Evolutionary conservation across 2,797 vertebrate genomes (phyloP).

Genomic region (Pteropus rufus): DNA sequence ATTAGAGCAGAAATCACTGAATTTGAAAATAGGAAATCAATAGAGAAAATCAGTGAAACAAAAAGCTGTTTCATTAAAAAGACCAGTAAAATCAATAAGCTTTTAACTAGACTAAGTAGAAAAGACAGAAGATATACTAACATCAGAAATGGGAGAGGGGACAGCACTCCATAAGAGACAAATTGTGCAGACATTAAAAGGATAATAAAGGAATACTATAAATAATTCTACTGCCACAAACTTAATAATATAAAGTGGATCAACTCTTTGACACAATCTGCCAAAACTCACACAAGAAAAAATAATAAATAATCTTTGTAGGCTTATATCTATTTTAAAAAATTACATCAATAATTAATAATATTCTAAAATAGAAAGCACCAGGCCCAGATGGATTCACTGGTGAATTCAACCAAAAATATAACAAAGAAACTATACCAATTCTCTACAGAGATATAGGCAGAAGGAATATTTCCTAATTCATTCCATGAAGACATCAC

Average conservation of each 20-base stretch:
- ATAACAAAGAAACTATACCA: background rate
- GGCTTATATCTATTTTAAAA: background rate
- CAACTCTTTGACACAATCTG: background rate
- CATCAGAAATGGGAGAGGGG: background rate
- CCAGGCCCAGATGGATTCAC: background rate
- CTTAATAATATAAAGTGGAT: background rate
- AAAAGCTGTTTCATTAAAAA: background rate
- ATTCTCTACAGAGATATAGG: background rate
- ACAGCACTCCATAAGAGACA: background rate
- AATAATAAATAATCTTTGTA: background rate
- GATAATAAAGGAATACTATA: background rate
- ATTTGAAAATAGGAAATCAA: background rate
- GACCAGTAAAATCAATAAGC: background rate
- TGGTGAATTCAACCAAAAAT: background rate
- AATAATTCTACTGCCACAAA: background rate
- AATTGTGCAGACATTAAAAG: background rate
- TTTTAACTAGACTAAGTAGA: background rate
- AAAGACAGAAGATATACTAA: background rate
- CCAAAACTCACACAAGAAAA: background rate
- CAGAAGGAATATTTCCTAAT: background rate
- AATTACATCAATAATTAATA: background rate
- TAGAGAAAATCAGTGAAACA: background rate
- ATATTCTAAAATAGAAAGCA: background rate
- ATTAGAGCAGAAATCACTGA: background rate
- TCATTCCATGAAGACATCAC: background rate